These are phyloP conservation scores for Protodeltote pygarga DNA, from an alignment of 2,888 invertebrate genomes.

Conservation along the genomic window DNA sequence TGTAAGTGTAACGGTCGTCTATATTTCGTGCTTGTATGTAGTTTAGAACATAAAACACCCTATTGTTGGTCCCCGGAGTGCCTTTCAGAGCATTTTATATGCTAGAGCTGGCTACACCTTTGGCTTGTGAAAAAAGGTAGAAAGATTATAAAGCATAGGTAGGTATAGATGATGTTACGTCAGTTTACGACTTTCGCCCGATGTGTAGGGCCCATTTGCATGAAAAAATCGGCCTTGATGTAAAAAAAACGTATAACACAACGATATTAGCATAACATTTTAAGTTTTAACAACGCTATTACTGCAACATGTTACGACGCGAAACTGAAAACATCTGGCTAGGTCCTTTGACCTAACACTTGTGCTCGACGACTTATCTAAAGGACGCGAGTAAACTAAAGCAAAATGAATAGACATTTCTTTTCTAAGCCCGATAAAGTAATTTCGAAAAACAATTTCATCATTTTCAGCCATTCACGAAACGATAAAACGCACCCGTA, in stretches of 20 bases:
- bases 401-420: constrained; percentile 8
- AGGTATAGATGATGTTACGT: constrained; percentile 36
- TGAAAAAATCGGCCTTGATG: constrained; percentile 25
- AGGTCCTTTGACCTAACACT: constrained; percentile 28
- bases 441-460: constrained; percentile 4
- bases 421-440: constrained; percentile 7
- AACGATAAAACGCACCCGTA: not conserved
- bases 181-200: constrained; percentile 43
- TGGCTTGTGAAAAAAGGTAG: constrained; percentile 55
- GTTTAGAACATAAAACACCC: constrained; percentile 69
- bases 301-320: constrained; percentile 24
- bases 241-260: constrained; percentile 10
- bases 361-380: constrained; percentile 19
- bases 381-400: constrained; percentile 25
- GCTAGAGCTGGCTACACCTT: constrained; percentile 65
- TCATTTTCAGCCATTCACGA: constrained; percentile 7
- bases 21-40: constrained; percentile 61
- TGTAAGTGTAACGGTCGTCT: constrained; percentile 50
- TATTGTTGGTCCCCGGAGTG: constrained; percentile 72
- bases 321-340: constrained; percentile 22
- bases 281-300: constrained; percentile 12
- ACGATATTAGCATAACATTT: constrained; percentile 20
- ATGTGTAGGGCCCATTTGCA: constrained; percentile 15
- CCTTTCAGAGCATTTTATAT: constrained; percentile 70
- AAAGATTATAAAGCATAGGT: constrained; percentile 47